Conservation (phyloP, 2,797 vertebrate genomes). For the Scolopax bukidnonensis region DNA sequence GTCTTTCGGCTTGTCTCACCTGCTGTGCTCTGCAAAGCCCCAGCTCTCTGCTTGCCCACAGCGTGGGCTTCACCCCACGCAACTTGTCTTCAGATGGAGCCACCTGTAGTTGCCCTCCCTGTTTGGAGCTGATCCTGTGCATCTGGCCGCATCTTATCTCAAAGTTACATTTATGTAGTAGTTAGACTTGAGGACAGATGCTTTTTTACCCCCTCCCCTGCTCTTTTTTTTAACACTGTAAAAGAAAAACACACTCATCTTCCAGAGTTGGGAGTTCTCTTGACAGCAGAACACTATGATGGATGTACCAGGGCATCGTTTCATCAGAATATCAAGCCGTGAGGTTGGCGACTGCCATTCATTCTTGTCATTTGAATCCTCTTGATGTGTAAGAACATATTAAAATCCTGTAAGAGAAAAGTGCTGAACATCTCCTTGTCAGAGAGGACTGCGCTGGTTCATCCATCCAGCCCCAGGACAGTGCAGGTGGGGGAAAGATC, state of each 20-base stretch:
- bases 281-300: slow-evolving; percentile 54
- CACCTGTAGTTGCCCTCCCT: not conserved
- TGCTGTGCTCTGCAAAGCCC: not conserved
- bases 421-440: not conserved
- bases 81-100: not conserved
- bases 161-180: not conserved
- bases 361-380: slow-evolving; percentile 4
- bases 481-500: not conserved
- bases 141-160: not conserved
- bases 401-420: not conserved
- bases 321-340: slow-evolving; percentile 45
- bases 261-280: slow-evolving; percentile 25
- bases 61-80: not conserved
- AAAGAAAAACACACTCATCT: slow-evolving; percentile 57
- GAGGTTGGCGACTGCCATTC: slow-evolving; percentile 42
- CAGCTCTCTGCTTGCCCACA: not conserved
- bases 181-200: not conserved
- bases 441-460: not conserved
- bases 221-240: not conserved
- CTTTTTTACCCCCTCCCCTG: not conserved
- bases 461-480: not conserved
- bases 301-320: slow-evolving; percentile 40
- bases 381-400: not conserved
- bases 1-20: not conserved
- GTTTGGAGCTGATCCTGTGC: not conserved